These are phyloP conservation scores for Eristalis intricaria DNA, from an alignment of 2,888 invertebrate species.

Conservation along the genomic window DNA sequence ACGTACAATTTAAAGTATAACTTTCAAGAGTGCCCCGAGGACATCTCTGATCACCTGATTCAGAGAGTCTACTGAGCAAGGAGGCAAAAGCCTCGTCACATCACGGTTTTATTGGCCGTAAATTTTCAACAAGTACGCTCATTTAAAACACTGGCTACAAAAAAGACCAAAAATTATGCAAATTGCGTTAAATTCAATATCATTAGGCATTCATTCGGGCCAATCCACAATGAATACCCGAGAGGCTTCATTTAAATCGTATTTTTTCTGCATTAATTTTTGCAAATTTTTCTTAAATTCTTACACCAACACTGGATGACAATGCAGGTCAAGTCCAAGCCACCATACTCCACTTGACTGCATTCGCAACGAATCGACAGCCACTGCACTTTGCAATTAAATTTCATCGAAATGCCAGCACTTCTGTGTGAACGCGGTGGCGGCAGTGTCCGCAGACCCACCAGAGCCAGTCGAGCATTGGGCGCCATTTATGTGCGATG, in stretches of 20 bases:
- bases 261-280: background rate
- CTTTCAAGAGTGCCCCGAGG: no score
- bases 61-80: no score
- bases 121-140: background rate
- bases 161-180: background rate
- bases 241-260: background rate
- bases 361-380: background rate
- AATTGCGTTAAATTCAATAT: slow-evolving; percentile 27
- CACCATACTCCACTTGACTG: background rate
- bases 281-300: background rate
- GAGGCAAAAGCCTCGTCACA: no score
- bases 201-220: slow-evolving; percentile 36
- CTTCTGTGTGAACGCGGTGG: background rate
- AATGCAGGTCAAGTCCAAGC: slow-evolving; percentile 52
- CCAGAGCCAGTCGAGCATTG: background rate
- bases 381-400: slow-evolving; percentile 40
- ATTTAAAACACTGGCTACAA: background rate
- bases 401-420: slow-evolving; percentile 8
- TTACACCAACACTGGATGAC: slow-evolving; percentile 5
- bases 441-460: background rate
- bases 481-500: slow-evolving; percentile 48
- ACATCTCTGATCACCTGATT: no score
- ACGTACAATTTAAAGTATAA: no score
- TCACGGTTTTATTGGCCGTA: background rate
- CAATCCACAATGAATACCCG: slow-evolving; percentile 26